Percentiles rank a stretch among this genome's conserved stretches.
These are phyloP conservation scores for Vanessa tameamea DNA, from an alignment of 1,140 invertebrate species.

Conservation along the genomic window DNA sequence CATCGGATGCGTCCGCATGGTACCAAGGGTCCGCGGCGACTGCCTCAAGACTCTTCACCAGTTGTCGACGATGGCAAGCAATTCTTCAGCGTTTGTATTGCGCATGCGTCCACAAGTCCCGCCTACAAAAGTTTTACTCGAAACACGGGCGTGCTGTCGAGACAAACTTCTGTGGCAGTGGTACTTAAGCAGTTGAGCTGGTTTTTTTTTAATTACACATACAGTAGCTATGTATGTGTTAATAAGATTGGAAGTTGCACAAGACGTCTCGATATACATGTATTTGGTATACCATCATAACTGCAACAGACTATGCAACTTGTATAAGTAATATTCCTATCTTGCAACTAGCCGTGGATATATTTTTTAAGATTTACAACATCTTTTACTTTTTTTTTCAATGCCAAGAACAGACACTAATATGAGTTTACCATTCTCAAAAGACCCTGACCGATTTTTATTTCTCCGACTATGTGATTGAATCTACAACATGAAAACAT, in stretches of 20 bases:
- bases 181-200: not conserved
- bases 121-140: conserved; percentile 65
- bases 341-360: too few species aligned
- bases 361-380: too few species aligned
- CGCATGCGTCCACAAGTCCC: conserved; percentile 63
- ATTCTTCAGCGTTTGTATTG: conserved; percentile 53
- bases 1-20: conserved; percentile 65
- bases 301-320: too few species aligned
- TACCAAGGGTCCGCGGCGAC: conserved; percentile 60
- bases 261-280: too few species aligned
- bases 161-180: conserved; percentile 22
- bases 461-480: too few species aligned
- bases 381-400: too few species aligned
- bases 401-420: too few species aligned
- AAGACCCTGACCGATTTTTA: too few species aligned
- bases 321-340: too few species aligned
- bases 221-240: not conserved
- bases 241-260: not conserved
- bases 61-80: conserved; percentile 59
- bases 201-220: not conserved
- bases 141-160: conserved; percentile 3
- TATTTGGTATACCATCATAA: too few species aligned
- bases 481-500: too few species aligned
- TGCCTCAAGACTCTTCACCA: conserved; percentile 53
- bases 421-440: too few species aligned